phyloP scores from a whole-genome alignment of 1,140 invertebrate species.

The Gyrodactylus bullatarudis region DNA sequence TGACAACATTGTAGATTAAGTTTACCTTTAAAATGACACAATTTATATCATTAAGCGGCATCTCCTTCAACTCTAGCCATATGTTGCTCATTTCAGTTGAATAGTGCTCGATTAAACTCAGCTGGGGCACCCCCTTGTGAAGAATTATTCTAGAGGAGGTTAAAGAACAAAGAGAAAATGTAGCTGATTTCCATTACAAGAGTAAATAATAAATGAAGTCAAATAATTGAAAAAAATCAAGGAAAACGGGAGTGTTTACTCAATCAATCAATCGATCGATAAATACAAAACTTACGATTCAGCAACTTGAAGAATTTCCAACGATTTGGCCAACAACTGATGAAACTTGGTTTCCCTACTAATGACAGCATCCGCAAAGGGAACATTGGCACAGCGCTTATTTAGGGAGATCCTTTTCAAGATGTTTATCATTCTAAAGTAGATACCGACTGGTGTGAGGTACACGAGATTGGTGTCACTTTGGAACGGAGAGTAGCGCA shows the following conservation, averaged over 20 bases:
- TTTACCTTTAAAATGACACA: background rate
- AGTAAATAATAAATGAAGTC: too few relatives aligned
- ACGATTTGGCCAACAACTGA: too few relatives aligned
- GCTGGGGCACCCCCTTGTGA: background rate
- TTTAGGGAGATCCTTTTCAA: background rate
- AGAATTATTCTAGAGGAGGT: background rate
- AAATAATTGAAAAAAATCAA: too few relatives aligned
- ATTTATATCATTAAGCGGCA: background rate
- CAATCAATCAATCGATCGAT: too few relatives aligned
- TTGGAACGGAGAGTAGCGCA: background rate
- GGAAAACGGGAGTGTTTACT: too few relatives aligned
- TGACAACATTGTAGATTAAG: background rate
- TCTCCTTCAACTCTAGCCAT: background rate
- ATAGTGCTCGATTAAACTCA: background rate
- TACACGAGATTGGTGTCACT: background rate
- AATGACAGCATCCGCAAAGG: too few relatives aligned
- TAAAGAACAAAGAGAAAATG: too few relatives aligned
- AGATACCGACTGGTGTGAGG: background rate
- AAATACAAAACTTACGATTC: too few relatives aligned
- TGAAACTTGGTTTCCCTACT: too few relatives aligned
- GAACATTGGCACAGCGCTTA: too few relatives aligned
- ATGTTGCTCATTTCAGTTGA: background rate
- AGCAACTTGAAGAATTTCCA: too few relatives aligned
- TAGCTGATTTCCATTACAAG: too few relatives aligned
- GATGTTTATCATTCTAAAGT: background rate